Evolutionary conservation across 2,888 invertebrate genomes (phyloP).

Genomic region (Pediacus dermestoides): DNA sequence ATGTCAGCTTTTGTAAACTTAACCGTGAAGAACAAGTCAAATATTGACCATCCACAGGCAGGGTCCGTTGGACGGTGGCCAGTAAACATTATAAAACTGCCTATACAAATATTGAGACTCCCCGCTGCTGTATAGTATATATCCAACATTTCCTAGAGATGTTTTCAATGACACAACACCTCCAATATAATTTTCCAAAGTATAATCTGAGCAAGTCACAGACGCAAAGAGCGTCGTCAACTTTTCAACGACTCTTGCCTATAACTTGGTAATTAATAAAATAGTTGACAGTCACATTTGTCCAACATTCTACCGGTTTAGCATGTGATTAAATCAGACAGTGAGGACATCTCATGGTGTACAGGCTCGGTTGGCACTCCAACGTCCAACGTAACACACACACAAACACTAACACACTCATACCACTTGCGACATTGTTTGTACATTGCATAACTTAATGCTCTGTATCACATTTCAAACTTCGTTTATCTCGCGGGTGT

Average conservation of each 20-base stretch:
- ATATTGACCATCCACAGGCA: conserved; percentile 30
- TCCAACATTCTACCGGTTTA: conserved; percentile 21
- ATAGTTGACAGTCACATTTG: conserved; percentile 22
- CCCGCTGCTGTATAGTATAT: too few relatives aligned
- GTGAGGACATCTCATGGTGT: conserved; percentile 8
- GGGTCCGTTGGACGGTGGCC: conserved; percentile 36
- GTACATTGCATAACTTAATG: conserved; percentile 13
- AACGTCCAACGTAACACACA: too few relatives aligned
- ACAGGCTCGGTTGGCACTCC: background rate
- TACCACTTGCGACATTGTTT: conserved; percentile 13
- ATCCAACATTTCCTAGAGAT: too few relatives aligned
- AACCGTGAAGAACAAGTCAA: conserved; percentile 36
- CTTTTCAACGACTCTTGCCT: conserved; percentile 16
- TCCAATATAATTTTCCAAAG: too few relatives aligned
- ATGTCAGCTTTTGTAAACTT: conserved; percentile 29
- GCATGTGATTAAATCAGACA: conserved; percentile 21
- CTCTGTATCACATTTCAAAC: conserved; percentile 13
- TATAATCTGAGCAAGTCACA: too few relatives aligned
- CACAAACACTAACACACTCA: background rate
- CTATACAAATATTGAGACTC: conserved; percentile 32
- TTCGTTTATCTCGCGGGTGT: conserved; percentile 14
- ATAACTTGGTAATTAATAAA: conserved; percentile 22
- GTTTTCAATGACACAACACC: too few relatives aligned
- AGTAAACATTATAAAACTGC: conserved; percentile 35
- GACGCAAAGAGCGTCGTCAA: too few relatives aligned